Evolutionary conservation across 2,113 vertebrate genomes (phyloP), one percentile per base, ranked within the genome.

Genomic region (Lota lota): DNA sequence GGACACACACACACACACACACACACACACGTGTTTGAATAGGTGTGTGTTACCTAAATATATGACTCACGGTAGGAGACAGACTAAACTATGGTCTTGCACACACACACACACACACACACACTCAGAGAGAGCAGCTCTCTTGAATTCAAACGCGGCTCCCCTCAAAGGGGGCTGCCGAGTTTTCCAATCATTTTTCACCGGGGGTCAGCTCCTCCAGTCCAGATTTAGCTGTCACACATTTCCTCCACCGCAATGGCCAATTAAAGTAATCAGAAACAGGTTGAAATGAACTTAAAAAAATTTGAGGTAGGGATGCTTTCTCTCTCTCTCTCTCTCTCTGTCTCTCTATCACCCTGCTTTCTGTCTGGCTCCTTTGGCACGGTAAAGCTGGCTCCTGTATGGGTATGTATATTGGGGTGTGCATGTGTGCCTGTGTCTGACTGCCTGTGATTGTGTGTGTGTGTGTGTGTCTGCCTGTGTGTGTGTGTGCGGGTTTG

Each of bases 251-350:
- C 64, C 79, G 79, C 79, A 67, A 64, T 61, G 70, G 66, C 72
- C 81, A 86, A 83, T 90, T 85, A 82, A 57, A 78, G 33, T 84
- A 91, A 92, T 86, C 73, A 81, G 72, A 91, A 91, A 75, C 88
- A 91, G 85, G 79, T 86, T 80, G 56, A 72, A 19, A 51, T 58
- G 28, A 70, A 62, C 1, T 21, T 60, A 76, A n/a, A n/a, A n/a
- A n/a, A n/a, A n/a, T n/a, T n/a, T n/a, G n/a, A n/a, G n/a, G n/a
- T n/a, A n/a, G n/a, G n/a, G n/a, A n/a, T n/a, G n/a, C n/a, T n/a
- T n/a, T n/a, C n/a, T n/a, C n/a, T n/a, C n/a, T n/a, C n/a, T n/a
- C n/a, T n/a, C n/a, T n/a, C n/a, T n/a, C n/a, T n/a, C n/a, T n/a
- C n/a, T n/a, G n/a, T n/a, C n/a, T n/a, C n/a, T n/a, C n/a, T n/a